Percentiles rank a stretch among this genome's conserved stretches.
Evolutionary conservation across 2,888 invertebrate species (phyloP).

Genomic region (Leptinotarsa rubiginosa): DNA sequence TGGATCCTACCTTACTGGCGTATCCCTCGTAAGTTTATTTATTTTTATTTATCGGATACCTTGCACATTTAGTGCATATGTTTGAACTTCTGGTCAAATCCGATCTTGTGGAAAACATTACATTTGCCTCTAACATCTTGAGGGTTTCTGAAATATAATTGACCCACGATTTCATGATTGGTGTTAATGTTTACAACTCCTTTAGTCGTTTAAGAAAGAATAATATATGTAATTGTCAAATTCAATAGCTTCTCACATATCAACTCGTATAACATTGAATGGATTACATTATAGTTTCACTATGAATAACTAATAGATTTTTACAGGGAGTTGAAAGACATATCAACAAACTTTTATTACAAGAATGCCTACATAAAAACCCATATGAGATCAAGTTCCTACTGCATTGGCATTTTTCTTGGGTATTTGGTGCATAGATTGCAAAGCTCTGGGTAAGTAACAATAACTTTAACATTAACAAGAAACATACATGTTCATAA

Average conservation of each 20-base stretch:
- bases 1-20: conserved; percentile 74
- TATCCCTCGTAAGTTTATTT: conserved; percentile 74
- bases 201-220: too few species aligned
- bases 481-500: too few species aligned
- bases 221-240: too few species aligned
- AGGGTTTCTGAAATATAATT: too few species aligned
- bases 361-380: conserved; percentile 78
- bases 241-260: too few species aligned
- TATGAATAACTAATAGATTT: conserved; percentile 30
- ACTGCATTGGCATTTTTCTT: conserved; percentile 75
- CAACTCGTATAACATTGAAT: neutral
- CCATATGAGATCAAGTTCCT: conserved; percentile 79
- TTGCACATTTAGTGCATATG: too few species aligned
- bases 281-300: conserved; percentile 8
- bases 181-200: too few species aligned
- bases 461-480: neutral
- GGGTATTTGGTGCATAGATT: conserved; percentile 76
- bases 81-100: too few species aligned
- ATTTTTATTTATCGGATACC: too few species aligned
- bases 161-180: too few species aligned
- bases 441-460: conserved; percentile 72
- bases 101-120: too few species aligned
- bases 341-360: conserved; percentile 74
- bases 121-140: too few species aligned
- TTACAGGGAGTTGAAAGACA: conserved; percentile 75